Evolutionary conservation across 1,140 invertebrate species (phyloP), one percentile per base, ranked within the genome.

Genomic region (Onthophagus taurus): DNA sequence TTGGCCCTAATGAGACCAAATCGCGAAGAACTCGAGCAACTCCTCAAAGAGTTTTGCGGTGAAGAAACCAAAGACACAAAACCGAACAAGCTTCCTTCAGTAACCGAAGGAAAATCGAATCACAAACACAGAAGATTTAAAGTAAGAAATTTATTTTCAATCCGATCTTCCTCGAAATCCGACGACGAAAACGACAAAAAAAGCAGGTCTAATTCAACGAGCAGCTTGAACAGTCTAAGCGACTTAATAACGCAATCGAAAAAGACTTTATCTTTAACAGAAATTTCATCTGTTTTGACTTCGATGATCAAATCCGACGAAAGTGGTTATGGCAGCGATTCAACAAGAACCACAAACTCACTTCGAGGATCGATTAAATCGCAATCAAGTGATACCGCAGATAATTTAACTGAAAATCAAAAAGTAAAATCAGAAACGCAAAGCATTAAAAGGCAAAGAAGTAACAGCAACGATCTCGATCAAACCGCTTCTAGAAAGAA

Each of bases 241-340:
- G 58, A 59, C 34, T 46, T 57, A 19, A 47, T 59, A 9, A 46
- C 47, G 26, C 51, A 52, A 6, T 50, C 50, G 33, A 47, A 47
- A 38, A 53, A 45, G 33, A 35, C 50, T 29, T n/a, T 54, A 42
- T 44, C 47, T 5, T 21, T 50, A 31, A 35, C 48, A 24, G 30
- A 53, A 39, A 45, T 45, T 39, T 30, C 49, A 21, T 33, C 38
- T 16, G 37, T 45, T 2, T 24, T 53, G 12, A 33, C 33, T 14
- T 43, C 51, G 1, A 17, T 49, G 14, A 39, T 52, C 14, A 58
- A 60, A 39, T 55, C 48, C 2, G 77, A 80, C 48, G 78, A 80
- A 50, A 78, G 75, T 44, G 77, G 77, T 6, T 80, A 80, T 52
- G 76, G 79, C 42, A 77, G 75, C 16, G 77, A 80, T 51, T 75